Base-by-base conservation (phyloP, 2,888 invertebrate species). In the Zhengitettix transpicula region DNA sequence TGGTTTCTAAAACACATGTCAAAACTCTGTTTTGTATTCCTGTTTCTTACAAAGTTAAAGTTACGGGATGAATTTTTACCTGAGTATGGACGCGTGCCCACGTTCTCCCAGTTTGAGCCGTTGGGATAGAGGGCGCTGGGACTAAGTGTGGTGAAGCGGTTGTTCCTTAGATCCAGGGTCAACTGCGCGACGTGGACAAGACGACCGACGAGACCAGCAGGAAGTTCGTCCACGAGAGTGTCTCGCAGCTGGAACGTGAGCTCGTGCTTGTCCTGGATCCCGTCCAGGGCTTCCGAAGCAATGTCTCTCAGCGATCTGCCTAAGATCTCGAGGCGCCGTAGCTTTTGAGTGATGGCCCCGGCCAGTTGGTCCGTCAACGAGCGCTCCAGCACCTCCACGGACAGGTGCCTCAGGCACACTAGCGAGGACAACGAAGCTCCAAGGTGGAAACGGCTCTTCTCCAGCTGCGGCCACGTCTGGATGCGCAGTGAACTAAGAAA, bases 391-490 rank as follows among this genome's bases (percentile, higher is more conserved):
- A 73, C 47, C 14, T n/a, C 14, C 55, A 55, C 55, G 28, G 55
- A 40, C 40, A 59, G 52, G 17, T 42, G 40, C n/a, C 58, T 56
- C 53, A 60, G 56, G n/a, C 60, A 58, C 40, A 57, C 55, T 54
- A 60, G 44, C 51, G 58, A 41, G 40, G 56, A 56, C 3, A 61
- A 61, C 68, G 69, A 60, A 66, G 64, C 16, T 69, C 71, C 64
- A 67, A 70, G 47, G 10, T 58, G 55, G 69, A 69, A 69, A 59
- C 67, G 65, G 65, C 71, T 72, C 64, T 72, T 84, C 67, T 84
- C 86, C 62, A 88, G 82, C 62, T 81, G 78, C 28, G 88, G 85
- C 77, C 88, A 85, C 40, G 87, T 84, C 61, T 71, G 70, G 52
- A 71, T 69, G 52, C 66, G 65, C 17, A 71, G 64, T 17, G 65